Conservation (phyloP, 2,888 invertebrate species). For the Neoaliturus tenellus region DNA sequence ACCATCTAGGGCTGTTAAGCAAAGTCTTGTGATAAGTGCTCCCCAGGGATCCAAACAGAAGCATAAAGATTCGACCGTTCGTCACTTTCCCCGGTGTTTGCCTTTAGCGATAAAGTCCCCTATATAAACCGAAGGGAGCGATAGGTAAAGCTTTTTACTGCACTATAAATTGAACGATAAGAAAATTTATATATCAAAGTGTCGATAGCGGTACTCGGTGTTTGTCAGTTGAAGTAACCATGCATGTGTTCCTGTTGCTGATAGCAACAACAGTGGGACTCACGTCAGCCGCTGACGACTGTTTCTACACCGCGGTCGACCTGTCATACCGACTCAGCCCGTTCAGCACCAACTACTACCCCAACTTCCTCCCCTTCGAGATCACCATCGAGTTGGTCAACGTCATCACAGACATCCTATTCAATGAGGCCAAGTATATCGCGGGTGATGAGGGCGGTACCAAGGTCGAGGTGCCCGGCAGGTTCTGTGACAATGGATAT, state of each 20-base stretch:
- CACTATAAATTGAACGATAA: conserved; percentile 39
- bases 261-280: neutral
- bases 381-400: conserved; percentile 33
- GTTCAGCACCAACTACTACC: conserved; percentile 35
- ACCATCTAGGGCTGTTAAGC: too few species aligned
- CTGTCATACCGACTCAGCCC: conserved; percentile 20
- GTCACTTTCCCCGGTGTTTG: neutral
- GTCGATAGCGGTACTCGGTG: conserved; percentile 30
- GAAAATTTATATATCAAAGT: conserved; percentile 30
- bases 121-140: conserved; percentile 10
- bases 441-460: conserved; percentile 23
- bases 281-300: conserved; percentile 14
- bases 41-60: too few species aligned
- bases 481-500: conserved; percentile 34
- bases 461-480: conserved; percentile 22
- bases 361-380: conserved; percentile 33
- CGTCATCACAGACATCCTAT: conserved; percentile 33
- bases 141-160: conserved; percentile 38
- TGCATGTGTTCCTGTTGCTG: conserved; percentile 28
- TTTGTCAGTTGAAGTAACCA: conserved; percentile 35
- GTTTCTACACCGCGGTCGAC: conserved; percentile 38
- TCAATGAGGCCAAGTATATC: conserved; percentile 36
- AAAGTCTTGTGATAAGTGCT: too few species aligned
- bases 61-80: neutral
- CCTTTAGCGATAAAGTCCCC: conserved; percentile 15